Base-by-base conservation (phyloP, 2,888 invertebrate genomes). In the Pherbina coryleti region DNA sequence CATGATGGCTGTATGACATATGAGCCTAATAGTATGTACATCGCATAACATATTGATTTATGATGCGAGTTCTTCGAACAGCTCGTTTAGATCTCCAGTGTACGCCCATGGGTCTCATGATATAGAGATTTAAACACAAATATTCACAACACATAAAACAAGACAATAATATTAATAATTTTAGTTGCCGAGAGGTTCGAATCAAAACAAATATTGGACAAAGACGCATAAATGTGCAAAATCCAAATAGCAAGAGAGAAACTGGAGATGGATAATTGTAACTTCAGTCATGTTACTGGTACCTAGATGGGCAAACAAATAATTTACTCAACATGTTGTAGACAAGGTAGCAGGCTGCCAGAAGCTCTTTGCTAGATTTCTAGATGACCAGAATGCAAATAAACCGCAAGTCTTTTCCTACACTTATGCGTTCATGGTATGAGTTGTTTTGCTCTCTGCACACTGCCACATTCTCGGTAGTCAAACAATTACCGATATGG, bases 161-260 rank as follows among this genome's bases (percentile, higher is more conserved):
- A 64, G 34, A 64, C n/a, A n/a, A 64, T 25, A 31, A n/a, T 64
- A 64, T 64, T 64, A 64, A 64, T 64, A 64, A 64, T 64, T 31
- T 64, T 34, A 64, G 64, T 64, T 64, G 64, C 34, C 31, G 64
- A 64, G 64, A 31, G 34, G n/a, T 55, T 55, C 7, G 31, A 64
- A 64, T 64, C 31, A 64, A 64, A 64, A 8, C 64, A 64, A 64
- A 64, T 64, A 64, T 64, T 64, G 8, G 28, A n/a, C 11, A 2
- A 44, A 44, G 31, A 64, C 64, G 31, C 25, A 31, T 64, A 31
- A 31, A 64, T 64, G 64, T 25, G 31, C 64, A 64, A 31, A 64
- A 34, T n/a, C 28, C 17, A 64, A 31, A 64, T 31, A 28, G 57
- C 57, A 60, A 25, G 57, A 11, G 57, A 60, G 28, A 60, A 28